These are phyloP conservation scores for Plumapathes pennacea DNA, from an alignment of 92 coral and sea anemone species.

Conservation along the genomic window DNA sequence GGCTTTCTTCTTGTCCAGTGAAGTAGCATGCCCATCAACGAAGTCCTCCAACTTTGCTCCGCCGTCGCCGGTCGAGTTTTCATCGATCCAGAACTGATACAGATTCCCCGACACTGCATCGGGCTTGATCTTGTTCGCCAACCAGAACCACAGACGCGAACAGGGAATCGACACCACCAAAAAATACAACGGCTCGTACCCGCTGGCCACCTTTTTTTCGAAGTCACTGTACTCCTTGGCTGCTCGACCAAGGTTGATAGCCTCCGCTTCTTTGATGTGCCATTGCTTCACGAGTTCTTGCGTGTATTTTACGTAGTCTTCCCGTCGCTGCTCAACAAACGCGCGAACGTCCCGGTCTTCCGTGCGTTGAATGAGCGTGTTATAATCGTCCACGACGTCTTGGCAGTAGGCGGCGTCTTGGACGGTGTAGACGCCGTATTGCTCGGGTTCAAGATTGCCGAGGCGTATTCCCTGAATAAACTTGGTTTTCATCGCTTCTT, in stretches of 20 bases:
- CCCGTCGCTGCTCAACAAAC: background rate
- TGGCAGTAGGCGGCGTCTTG: background rate
- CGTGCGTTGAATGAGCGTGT: background rate
- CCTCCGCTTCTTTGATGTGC: constrained; percentile 2
- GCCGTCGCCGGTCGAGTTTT: background rate
- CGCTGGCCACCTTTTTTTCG: background rate
- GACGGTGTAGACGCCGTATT: constrained; percentile 1
- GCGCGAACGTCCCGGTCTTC: background rate
- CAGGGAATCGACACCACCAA: constrained; percentile 6
- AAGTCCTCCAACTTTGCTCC: background rate
- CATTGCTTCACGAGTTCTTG: background rate
- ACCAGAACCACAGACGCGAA: constrained; percentile 8
- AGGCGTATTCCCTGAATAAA: constrained; percentile 5
- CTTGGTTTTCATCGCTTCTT: background rate
- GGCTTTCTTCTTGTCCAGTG: background rate
- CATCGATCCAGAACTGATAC: constrained; percentile 1
- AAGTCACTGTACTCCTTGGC: constrained; percentile 1
- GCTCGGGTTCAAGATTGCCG: constrained; percentile 2
- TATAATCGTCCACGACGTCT: background rate
- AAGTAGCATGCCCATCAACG: background rate
- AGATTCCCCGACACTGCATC: background rate
- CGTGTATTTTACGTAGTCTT: background rate
- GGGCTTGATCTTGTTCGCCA: background rate
- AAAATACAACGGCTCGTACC: background rate
- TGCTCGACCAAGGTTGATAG: background rate